Evolutionary conservation across 1,140 invertebrate genomes (phyloP), one percentile per base, ranked within the genome.

Genomic region (Drosophila bocki): DNA sequence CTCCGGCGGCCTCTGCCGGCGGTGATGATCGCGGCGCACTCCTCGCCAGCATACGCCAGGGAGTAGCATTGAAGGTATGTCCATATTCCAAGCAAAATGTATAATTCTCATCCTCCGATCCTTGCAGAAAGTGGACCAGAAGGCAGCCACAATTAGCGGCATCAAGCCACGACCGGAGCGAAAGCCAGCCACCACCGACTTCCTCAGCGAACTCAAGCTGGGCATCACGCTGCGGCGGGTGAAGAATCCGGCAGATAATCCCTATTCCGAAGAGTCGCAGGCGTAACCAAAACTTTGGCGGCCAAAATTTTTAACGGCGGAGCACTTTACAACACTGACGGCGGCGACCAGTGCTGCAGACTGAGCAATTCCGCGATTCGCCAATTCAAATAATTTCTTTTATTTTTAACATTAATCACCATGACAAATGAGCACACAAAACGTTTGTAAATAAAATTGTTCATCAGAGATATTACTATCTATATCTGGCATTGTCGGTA

Each of bases 61-160:
- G 91, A 33, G 80, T 92, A 15, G 26, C 64, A 7, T 37, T 92
- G 15, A 92, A 92, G 91, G 91, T 91, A 68, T 47, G 4, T 54
- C n/a, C 48, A 54, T 54, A 39, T 15, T 37, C 8, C 12, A 19
- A 15, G 35, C 9, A 44, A 12, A 6, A 47, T 13, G 4, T 9
- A 26, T 33, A 29, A 39, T 29, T 15, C 19, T 37, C 9, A 11
- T 22, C 6, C 15, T 37, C 1, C 26, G 9, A 29, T 8, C 41
- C 2, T 74, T 76, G 13, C 71, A 91, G 90, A 91, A 91, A 86
- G 77, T 91, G 11, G 69, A 91, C 39, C 65, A 84, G 22, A 91
- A 91, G 60, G 80, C 90, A 26, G 90, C 90, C 22, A 91, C 90
- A 17, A 90, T 91, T 39, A 91, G 90, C 19, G 90, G 85, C 1